A percentile compares a stretch with the other conserved stretches of the same genome.
Conservation (phyloP, 2,888 invertebrate species). For the Minunthozetes semirufus region DNA sequence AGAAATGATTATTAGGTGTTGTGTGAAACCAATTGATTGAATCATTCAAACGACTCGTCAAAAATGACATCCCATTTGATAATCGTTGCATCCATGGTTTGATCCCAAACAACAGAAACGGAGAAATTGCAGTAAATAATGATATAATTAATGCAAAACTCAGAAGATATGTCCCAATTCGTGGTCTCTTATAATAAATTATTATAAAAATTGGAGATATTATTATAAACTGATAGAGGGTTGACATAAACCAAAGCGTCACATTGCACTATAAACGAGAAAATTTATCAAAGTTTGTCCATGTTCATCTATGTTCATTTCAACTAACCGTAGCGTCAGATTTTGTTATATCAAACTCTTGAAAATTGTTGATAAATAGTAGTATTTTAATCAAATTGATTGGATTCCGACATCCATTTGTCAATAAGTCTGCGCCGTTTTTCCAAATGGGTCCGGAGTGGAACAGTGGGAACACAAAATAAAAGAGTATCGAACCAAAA, state of each 20-base stretch:
- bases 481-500: background rate
- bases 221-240: background rate
- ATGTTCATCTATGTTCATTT: background rate
- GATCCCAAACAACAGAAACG: background rate
- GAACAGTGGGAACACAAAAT: background rate
- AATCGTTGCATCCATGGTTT: background rate
- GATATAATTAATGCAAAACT: background rate
- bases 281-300: background rate
- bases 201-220: constrained; percentile 16
- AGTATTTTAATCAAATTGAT: constrained; percentile 11
- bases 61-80: background rate
- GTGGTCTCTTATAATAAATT: background rate
- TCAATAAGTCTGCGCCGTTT: background rate
- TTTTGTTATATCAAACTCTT: constrained; percentile 1
- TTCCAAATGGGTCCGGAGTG: background rate
- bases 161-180: background rate
- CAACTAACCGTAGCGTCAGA: too few species aligned
- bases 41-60: background rate
- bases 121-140: background rate
- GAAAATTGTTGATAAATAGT: constrained; percentile 5
- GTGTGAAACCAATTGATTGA: constrained; percentile 5
- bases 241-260: constrained; percentile 5
- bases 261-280: background rate
- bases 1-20: background rate
- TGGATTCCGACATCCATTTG: background rate